Evolutionary conservation across 1,140 invertebrate species (phyloP), one percentile per base, ranked within the genome.

Genomic region (Zaprionus capensis): DNA sequence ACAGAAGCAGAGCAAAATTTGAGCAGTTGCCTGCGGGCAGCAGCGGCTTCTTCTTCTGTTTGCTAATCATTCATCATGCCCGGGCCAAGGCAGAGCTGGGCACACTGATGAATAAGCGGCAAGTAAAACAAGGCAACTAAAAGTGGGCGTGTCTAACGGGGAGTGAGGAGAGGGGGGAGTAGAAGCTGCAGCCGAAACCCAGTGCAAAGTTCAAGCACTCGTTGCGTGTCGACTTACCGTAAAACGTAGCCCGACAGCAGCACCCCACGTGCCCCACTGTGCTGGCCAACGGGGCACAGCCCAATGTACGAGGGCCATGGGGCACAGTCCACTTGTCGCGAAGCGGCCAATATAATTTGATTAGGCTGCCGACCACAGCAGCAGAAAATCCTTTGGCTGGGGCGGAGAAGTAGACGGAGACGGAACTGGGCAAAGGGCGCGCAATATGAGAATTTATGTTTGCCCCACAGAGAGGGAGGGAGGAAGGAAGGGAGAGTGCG

Each of bases 261-360:
- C 46, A 22, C 17, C 20, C 4, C 41, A 44, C 41, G n/a, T 46
- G 41, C 1, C 46, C 46, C 46, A 51, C 46, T 51, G 46, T 51
- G 46, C 46, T 7, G 38, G 38, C n/a, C 7, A 9, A 15, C 4
- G 7, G 11, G 22, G 46, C 1, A 11, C n/a, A 17, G n/a, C 41
- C 41, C 41, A 46, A n/a, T 46, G 12, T 49, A 3, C 31, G 31
- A 4, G 31, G 31, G 31, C 31, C 31, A 34, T 34, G 31, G 31
- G 31, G 31, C 31, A 34, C 46, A 24, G 41, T 34, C 63, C 77
- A 56, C 53, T 80, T 59, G 67, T 46, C 76, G 71, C 53, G 75
- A 78, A 72, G 62, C 56, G 59, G 51, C 78, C 82, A 85, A 85
- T 85, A 85, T 81, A 81, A 85, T 85, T 85, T 85, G 82, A 85